These are phyloP conservation scores for Cirrhinus mrigala DNA, from an alignment of 2,797 vertebrate species.

Conservation along the genomic window DNA sequence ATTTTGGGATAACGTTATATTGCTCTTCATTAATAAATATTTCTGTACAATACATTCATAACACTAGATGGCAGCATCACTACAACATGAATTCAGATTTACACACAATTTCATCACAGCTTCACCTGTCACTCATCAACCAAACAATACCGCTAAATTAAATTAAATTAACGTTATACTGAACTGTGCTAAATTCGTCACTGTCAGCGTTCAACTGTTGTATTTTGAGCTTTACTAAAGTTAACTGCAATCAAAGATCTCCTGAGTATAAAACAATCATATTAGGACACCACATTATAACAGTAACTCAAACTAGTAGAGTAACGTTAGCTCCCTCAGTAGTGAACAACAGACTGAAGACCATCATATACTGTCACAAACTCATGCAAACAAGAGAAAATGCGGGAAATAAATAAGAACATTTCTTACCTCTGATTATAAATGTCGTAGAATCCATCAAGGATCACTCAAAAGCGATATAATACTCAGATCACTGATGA, in stretches of 20 bases:
- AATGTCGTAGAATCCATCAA: background rate
- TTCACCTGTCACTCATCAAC: background rate
- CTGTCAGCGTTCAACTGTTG: background rate
- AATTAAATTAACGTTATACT: background rate
- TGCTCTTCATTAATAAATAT: background rate
- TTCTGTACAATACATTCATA: background rate
- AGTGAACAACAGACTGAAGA: background rate
- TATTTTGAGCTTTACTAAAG: background rate
- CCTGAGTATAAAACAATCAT: background rate
- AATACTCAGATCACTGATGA: background rate
- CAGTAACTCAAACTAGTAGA: background rate
- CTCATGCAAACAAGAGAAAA: no score
- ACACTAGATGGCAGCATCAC: slow-evolving; percentile 2
- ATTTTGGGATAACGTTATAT: no score
- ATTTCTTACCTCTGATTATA: background rate
- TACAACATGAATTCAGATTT: background rate
- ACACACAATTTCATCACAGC: background rate
- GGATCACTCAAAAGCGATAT: background rate
- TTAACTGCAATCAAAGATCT: background rate
- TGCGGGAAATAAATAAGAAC: background rate
- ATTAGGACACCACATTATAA: background rate
- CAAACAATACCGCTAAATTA: background rate
- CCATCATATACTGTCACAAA: background rate
- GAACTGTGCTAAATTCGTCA: background rate
- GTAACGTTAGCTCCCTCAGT: background rate